These are phyloP conservation scores for Cairina moschata DNA, from an alignment of 2,113 vertebrate species.

Conservation along the genomic window DNA sequence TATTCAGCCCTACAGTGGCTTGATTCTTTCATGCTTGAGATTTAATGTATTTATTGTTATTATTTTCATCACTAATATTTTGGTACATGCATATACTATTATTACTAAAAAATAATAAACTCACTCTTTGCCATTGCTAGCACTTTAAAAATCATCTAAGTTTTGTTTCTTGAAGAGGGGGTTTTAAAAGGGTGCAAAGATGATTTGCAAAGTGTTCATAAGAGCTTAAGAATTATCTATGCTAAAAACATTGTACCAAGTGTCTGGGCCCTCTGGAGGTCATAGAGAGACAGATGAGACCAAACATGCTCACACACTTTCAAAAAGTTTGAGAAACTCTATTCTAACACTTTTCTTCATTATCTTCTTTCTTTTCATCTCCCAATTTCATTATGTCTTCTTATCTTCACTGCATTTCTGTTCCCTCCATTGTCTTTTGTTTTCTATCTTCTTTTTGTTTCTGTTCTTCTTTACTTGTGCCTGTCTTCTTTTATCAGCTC, in stretches of 20 bases:
- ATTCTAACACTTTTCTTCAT: background rate
- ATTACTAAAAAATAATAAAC: background rate
- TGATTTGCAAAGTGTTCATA: background rate
- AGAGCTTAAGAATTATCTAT: background rate
- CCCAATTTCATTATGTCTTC: background rate
- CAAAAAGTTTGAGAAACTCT: background rate
- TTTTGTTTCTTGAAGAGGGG: background rate
- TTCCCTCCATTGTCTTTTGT: background rate
- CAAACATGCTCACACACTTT: background rate
- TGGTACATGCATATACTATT: background rate
- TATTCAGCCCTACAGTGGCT: background rate
- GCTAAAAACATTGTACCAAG: background rate
- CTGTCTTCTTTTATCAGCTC: background rate
- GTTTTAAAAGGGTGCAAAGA: background rate
- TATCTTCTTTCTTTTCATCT: conserved; percentile 31
- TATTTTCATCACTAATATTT: background rate
- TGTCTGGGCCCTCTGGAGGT: background rate
- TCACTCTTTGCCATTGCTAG: background rate
- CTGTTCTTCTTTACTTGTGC: background rate
- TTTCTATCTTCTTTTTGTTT: background rate
- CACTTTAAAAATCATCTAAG: background rate
- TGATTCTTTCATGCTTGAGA: background rate
- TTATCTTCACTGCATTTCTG: conserved; percentile 33
- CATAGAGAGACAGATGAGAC: background rate
- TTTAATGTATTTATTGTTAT: background rate